phyloP scores from a whole-genome alignment of 2,113 vertebrate species.

The Nannospalax galili region DNA sequence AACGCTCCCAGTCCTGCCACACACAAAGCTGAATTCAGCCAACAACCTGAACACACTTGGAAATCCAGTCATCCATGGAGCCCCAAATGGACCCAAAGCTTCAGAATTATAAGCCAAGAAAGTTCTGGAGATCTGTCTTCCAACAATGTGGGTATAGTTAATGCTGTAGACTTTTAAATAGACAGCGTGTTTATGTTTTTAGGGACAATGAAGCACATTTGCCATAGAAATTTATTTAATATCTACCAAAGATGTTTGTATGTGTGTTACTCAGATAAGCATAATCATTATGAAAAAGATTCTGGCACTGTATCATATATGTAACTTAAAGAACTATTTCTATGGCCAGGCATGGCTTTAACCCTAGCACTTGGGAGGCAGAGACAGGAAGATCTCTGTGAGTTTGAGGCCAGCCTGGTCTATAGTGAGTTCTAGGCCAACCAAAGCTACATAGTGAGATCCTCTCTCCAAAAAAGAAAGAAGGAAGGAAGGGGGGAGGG shows the following conservation, averaged over 20 bases:
- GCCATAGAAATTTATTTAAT: not conserved
- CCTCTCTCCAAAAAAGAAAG: no score
- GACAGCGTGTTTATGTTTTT: not conserved
- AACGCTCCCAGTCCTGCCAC: not conserved
- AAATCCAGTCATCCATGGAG: not conserved
- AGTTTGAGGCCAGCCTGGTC: no score
- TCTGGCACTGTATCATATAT: no score
- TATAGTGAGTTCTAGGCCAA: no score
- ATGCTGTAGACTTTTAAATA: not conserved
- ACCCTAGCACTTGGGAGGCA: no score
- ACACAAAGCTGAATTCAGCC: not conserved
- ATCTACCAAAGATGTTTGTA: not conserved
- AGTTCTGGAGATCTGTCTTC: not conserved
- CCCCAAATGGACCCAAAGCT: not conserved
- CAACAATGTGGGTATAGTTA: not conserved
- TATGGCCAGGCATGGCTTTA: no score
- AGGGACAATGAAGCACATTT: not conserved
- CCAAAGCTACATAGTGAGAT: no score
- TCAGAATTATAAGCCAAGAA: not conserved
- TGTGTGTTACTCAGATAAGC: no score
- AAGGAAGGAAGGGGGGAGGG: no score
- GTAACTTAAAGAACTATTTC: no score
- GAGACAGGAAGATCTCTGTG: no score
- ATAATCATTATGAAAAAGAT: not conserved
- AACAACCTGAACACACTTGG: not conserved